Conservation (phyloP, 2,888 invertebrate species). For the Aphodius granarius region DNA sequence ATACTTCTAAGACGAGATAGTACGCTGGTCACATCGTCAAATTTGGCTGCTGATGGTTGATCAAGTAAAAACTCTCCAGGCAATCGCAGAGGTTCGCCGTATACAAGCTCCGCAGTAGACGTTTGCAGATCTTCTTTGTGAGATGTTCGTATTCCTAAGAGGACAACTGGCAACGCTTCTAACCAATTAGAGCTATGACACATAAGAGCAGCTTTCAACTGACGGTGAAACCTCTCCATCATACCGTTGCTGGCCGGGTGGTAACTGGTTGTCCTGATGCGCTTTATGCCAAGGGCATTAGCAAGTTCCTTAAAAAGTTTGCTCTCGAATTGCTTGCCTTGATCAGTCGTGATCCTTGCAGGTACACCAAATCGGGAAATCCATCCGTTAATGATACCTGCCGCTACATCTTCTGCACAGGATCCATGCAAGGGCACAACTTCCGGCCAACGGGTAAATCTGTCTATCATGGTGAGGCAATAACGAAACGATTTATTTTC, state of each 20-base stretch:
- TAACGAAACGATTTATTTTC: slow-evolving; percentile 39
- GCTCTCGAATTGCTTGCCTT: no score
- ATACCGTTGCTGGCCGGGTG: slow-evolving; percentile 33
- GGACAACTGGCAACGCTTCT: slow-evolving; percentile 25
- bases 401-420: slow-evolving; percentile 21
- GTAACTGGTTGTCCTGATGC: slow-evolving; percentile 31
- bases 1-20: background rate
- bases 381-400: no score
- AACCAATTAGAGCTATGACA: no score
- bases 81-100: slow-evolving; percentile 10
- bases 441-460: slow-evolving; percentile 42
- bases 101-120: slow-evolving; percentile 21
- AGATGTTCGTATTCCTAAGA: slow-evolving; percentile 24
- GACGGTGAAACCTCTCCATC: slow-evolving; percentile 32
- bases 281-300: slow-evolving; percentile 19
- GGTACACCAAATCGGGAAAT: no score
- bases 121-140: slow-evolving; percentile 21
- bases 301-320: no score
- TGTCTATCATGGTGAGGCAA: slow-evolving; percentile 44
- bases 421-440: slow-evolving; percentile 42
- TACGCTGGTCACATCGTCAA: background rate
- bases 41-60: background rate
- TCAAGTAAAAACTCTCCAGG: slow-evolving; percentile 25
- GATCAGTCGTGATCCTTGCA: no score
- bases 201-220: slow-evolving; percentile 28